phyloP scores from a whole-genome alignment of 2,113 vertebrate species.

The Dipodomys ordii region DNA sequence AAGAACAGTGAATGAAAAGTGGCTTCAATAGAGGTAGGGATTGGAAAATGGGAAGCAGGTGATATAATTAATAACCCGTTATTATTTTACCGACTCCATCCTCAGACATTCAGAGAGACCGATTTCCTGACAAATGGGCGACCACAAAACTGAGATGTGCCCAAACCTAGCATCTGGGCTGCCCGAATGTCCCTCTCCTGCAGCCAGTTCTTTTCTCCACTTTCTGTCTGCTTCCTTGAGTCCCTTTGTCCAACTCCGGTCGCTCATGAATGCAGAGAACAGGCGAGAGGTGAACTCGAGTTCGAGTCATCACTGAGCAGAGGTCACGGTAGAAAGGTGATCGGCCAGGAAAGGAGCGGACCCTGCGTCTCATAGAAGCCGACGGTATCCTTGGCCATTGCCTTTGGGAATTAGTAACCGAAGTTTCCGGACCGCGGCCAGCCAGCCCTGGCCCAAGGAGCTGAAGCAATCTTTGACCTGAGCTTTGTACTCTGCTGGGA shows the following conservation, averaged over 20 bases:
- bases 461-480: background rate
- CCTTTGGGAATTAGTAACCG: background rate
- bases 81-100: constrained; percentile 55
- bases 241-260: constrained; percentile 52
- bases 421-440: constrained; percentile 52
- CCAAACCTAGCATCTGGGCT: background rate
- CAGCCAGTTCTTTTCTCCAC: background rate
- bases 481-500: constrained; percentile 50
- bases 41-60: constrained; percentile 30
- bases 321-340: background rate
- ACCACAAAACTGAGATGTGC: background rate
- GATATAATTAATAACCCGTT: constrained; percentile 5
- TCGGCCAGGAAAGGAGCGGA: background rate
- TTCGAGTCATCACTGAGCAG: background rate
- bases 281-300: background rate
- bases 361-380: background rate
- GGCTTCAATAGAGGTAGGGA: background rate
- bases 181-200: background rate
- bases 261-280: background rate
- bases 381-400: background rate
- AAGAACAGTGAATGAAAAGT: background rate
- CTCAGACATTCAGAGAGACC: constrained; percentile 8
- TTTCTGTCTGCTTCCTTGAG: background rate
- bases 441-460: background rate
- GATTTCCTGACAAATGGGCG: constrained; percentile 69